Evolutionary conservation across 2,113 vertebrate genomes (phyloP).

Genomic region (Thinocorus orbignyianus): DNA sequence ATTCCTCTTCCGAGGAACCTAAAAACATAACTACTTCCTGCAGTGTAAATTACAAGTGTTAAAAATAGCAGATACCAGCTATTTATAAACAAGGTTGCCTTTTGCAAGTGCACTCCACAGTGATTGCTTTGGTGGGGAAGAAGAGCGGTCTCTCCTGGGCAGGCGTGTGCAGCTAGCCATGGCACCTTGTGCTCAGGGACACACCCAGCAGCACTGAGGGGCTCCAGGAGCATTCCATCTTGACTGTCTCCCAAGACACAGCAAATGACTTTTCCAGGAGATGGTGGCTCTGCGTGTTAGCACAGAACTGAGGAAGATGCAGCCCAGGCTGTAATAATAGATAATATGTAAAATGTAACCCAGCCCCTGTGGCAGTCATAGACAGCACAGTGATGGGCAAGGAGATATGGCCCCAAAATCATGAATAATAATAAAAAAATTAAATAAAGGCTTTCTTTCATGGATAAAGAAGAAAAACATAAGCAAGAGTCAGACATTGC

Average conservation of each 20-base stretch:
- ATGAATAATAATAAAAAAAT: not conserved
- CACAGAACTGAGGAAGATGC: not conserved
- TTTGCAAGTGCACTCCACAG: not conserved
- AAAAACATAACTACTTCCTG: not conserved
- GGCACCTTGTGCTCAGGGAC: not conserved
- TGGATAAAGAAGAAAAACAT: not conserved
- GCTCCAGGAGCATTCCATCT: not conserved
- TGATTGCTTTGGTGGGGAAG: not conserved
- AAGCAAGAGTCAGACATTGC: not conserved
- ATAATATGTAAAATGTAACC: not conserved
- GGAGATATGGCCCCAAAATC: not conserved
- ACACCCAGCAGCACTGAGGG: rapidly evolving
- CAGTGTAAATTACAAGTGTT: not conserved
- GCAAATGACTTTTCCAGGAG: not conserved
- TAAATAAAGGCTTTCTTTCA: not conserved
- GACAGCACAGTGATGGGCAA: rapidly evolving
- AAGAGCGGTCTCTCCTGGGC: not conserved
- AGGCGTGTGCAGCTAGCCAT: rapidly evolving
- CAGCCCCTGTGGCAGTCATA: not conserved
- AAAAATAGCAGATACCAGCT: not conserved
- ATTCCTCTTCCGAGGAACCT: not conserved
- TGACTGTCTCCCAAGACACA: rapidly evolving
- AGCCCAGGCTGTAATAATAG: not conserved
- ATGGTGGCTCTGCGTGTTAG: not conserved
- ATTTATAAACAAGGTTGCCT: not conserved